Evolutionary conservation across 2,888 invertebrate species (phyloP), one percentile per base, ranked within the genome.

Genomic region (Fragum sueziense): DNA sequence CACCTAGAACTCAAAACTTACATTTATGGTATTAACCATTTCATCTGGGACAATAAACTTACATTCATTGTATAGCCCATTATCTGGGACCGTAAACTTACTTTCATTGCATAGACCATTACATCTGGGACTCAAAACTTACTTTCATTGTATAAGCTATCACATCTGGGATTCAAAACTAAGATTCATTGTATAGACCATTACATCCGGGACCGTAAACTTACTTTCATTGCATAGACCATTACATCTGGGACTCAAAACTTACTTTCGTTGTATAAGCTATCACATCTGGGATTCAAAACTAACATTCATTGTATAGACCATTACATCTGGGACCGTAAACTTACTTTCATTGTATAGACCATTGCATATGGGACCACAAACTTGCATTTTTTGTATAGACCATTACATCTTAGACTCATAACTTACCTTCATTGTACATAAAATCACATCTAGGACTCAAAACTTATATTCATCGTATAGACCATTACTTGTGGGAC

Each of bases 281-380:
- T n/a, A n/a, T n/a, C n/a, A n/a, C n/a, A n/a, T n/a, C n/a, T n/a
- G n/a, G n/a, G n/a, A n/a, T n/a, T n/a, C n/a, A n/a, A n/a, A n/a
- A n/a, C n/a, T n/a, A n/a, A n/a, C n/a, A n/a, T n/a, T n/a, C n/a
- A n/a, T n/a, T n/a, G n/a, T n/a, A n/a, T n/a, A n/a, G n/a, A n/a
- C n/a, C n/a, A n/a, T n/a, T n/a, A n/a, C n/a, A 61, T 2, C 29
- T 9, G 62, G 62, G 62, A 62, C 41, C 34, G 9, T 20, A 27
- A 62, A 65, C 65, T 41, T 65, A 65, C 65, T 33, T 20, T 20
- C 33, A 65, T n/a, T 65, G 65, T 65, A 65, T 25, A 65, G 4
- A 65, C 6, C n/a, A 41, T 17, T 41, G 11, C 27, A 37, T n/a
- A n/a, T n/a, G 20, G 65, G 41, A 65, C 65, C 25, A 6, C 2